Conservation (phyloP, 2,113 vertebrate genomes). For the Cyanoderma ruficeps region DNA sequence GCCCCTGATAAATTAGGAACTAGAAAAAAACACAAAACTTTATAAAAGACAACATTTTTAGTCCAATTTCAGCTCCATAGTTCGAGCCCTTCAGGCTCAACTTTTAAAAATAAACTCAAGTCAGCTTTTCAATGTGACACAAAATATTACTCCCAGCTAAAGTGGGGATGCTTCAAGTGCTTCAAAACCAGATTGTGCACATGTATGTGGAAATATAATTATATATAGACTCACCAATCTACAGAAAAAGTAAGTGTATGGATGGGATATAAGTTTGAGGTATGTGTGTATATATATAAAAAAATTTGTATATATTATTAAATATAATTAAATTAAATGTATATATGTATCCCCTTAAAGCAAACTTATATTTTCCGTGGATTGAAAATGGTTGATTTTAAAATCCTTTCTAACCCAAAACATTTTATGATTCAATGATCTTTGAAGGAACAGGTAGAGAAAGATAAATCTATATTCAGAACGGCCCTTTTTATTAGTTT, state of each 20-base stretch:
- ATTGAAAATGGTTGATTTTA: neutral
- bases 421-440: too few species aligned
- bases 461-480: neutral
- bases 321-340: too few species aligned
- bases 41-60: neutral
- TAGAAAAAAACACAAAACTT: neutral
- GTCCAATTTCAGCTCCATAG: neutral
- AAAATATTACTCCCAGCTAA: neutral
- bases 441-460: neutral
- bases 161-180: neutral
- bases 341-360: neutral
- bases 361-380: neutral
- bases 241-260: neutral
- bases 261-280: neutral
- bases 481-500: neutral
- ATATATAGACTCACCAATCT: fast-evolving
- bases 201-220: neutral
- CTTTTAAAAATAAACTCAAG: neutral
- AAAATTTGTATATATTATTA: too few species aligned
- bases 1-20: neutral
- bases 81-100: neutral
- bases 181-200: neutral
- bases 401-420: neutral
- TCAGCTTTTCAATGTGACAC: neutral
- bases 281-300: neutral